These are phyloP conservation scores for Poeciliopsis infans DNA, from an alignment of 2,797 vertebrate species.

Conservation along the genomic window DNA sequence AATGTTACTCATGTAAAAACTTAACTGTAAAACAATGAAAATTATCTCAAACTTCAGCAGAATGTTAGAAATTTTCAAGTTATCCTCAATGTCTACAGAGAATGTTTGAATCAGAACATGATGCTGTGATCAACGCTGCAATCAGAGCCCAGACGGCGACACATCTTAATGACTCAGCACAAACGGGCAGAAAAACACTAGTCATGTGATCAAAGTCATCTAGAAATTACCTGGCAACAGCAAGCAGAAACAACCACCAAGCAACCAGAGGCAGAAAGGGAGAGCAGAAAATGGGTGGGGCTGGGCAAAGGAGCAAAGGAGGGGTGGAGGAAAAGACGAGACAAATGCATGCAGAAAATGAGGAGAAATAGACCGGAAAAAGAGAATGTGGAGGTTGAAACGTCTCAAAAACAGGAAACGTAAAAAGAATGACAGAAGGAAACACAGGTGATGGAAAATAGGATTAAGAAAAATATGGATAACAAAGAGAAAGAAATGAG, in stretches of 20 bases:
- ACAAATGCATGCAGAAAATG: neutral
- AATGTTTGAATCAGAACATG: neutral
- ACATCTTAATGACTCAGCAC: slow-evolving; percentile 40
- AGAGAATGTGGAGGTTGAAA: neutral
- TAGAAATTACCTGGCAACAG: slow-evolving; percentile 36
- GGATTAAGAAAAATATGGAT: neutral
- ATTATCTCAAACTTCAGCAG: neutral
- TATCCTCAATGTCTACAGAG: neutral
- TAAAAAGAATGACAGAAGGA: neutral
- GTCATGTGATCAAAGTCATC: slow-evolving; percentile 33
- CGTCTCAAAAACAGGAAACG: neutral
- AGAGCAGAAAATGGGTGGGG: neutral
- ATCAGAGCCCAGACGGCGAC: neutral
- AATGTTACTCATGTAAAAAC: neutral
- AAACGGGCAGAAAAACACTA: slow-evolving; percentile 7
- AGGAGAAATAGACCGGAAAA: neutral
- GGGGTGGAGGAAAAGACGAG: neutral
- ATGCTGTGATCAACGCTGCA: neutral
- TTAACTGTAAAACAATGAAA: neutral
- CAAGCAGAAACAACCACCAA: slow-evolving; percentile 29
- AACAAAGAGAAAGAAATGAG: neutral
- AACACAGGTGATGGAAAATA: neutral
- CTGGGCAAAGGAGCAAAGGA: neutral
- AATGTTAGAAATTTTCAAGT: neutral
- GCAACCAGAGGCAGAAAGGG: slow-evolving; percentile 3